These are phyloP conservation scores for Bacillus rossius DNA, from an alignment of 1,140 invertebrate genomes.

Conservation along the genomic window DNA sequence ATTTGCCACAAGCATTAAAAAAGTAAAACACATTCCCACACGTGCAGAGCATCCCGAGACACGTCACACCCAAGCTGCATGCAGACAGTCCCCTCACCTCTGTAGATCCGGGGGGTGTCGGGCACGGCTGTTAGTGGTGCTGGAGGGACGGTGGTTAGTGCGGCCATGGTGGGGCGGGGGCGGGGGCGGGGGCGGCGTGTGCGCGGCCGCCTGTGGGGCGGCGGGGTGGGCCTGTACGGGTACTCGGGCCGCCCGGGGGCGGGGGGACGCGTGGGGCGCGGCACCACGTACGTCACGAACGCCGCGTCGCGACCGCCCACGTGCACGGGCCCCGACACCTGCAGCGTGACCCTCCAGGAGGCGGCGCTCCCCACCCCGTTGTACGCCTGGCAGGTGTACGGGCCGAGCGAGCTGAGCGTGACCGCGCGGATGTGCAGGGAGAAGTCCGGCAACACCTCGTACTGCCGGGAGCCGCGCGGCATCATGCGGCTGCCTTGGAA, in stretches of 20 bases:
- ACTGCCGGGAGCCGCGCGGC: conserved; percentile 60
- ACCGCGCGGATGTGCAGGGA: conserved; percentile 67
- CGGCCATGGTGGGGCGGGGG: conserved; percentile 41
- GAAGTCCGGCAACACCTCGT: conserved; percentile 67
- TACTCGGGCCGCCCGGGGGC: conserved; percentile 16
- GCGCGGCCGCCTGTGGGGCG: conserved; percentile 25
- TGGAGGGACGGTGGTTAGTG: conserved; percentile 41
- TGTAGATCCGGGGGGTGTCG: conserved; percentile 21
- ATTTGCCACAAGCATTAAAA: too few relatives aligned
- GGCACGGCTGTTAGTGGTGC: conserved; percentile 25
- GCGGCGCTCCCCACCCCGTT: conserved; percentile 72
- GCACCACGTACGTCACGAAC: conserved; percentile 35
- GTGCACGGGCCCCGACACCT: conserved; percentile 57
- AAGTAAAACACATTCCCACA: too few relatives aligned
- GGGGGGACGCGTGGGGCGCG: conserved; percentile 26
- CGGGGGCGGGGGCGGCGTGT: conserved; percentile 19
- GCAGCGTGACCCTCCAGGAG: conserved; percentile 65
- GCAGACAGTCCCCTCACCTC: conserved; percentile 20
- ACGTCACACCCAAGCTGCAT: too few relatives aligned
- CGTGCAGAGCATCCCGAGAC: too few relatives aligned
- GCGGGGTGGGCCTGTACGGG: conserved; percentile 14
- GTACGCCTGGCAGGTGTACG: conserved; percentile 84
- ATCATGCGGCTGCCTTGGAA: conserved; percentile 72
- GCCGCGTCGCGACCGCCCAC: conserved; percentile 36
- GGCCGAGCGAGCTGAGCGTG: conserved; percentile 61